phyloP scores from a whole-genome alignment of 2,797 vertebrate species.

The Echeneis naucrates region DNA sequence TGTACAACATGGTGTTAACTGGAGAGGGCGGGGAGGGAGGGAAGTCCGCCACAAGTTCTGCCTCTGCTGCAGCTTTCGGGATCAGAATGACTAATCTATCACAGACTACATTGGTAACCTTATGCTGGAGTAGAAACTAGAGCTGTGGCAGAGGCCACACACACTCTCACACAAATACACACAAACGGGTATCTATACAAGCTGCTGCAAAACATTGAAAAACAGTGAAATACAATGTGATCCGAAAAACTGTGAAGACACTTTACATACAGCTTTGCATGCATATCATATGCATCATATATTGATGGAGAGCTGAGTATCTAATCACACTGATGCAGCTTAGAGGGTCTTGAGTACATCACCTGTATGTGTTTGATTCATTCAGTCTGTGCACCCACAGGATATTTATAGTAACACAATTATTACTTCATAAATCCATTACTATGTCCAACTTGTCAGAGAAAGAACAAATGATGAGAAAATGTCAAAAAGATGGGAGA shows the following conservation, averaged over 20 bases:
- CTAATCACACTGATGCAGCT: no score
- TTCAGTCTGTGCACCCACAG: no score
- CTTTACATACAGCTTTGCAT: neutral
- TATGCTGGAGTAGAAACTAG: constrained; percentile 82
- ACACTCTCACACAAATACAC: constrained; percentile 35
- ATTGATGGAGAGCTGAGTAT: no score
- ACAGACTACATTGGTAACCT: constrained; percentile 80
- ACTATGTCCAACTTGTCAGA: constrained; percentile 40
- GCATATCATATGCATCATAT: neutral
- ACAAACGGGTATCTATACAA: constrained; percentile 26
- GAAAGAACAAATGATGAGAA: constrained; percentile 16
- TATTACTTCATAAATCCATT: constrained; percentile 60
- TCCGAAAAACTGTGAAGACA: neutral
- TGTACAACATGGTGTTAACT: neutral
- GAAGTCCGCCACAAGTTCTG: constrained; percentile 19
- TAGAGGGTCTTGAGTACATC: no score
- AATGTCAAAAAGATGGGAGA: constrained; percentile 20
- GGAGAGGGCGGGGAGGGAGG: neutral
- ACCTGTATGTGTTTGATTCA: no score
- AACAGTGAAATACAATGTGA: neutral
- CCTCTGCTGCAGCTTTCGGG: constrained; percentile 37
- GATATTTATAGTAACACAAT: constrained; percentile 51
- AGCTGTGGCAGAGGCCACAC: constrained; percentile 71
- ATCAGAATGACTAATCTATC: constrained; percentile 75
- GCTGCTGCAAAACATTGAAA: constrained; percentile 7